Evolutionary conservation across 2,888 invertebrate species (phyloP).

Genomic region (Chymomyza fuscimana): DNA sequence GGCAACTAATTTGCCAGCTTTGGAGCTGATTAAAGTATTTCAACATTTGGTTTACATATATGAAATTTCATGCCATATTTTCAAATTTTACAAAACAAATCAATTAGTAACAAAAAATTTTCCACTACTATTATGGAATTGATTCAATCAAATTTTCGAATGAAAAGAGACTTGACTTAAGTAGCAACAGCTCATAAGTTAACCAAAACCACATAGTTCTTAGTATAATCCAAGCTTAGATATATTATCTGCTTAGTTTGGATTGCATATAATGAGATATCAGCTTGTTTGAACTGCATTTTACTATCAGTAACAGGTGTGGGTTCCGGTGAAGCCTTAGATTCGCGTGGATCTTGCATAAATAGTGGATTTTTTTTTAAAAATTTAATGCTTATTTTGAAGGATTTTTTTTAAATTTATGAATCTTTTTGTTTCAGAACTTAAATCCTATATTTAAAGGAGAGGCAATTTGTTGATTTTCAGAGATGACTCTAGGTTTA

Average conservation of each 20-base stretch:
- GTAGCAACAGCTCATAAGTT: constrained; percentile 12
- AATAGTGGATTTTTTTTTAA: neutral
- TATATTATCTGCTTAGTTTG: constrained; percentile 18
- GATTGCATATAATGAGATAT: neutral
- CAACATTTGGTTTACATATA: neutral
- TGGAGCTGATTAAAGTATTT: neutral
- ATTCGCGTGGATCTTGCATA: neutral
- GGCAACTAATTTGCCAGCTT: neutral
- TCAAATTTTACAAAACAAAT: neutral
- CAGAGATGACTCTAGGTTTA: too few species aligned
- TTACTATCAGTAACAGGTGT: constrained; percentile 29
- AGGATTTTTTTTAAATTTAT: too few species aligned
- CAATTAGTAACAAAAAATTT: constrained; percentile 26
- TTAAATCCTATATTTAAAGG: too few species aligned
- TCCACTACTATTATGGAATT: constrained; percentile 34
- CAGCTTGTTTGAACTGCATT: constrained; percentile 16
- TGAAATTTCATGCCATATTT: neutral
- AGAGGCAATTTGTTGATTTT: too few species aligned
- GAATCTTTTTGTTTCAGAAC: too few species aligned
- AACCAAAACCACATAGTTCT: neutral
- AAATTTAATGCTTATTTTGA: constrained; percentile 10
- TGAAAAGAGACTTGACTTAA: constrained; percentile 13
- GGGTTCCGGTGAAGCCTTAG: neutral
- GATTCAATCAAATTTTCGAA: constrained; percentile 31
- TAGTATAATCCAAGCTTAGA: too few species aligned